Conservation (phyloP, 1,140 invertebrate species). For the Atopsyche davidsoni region DNA sequence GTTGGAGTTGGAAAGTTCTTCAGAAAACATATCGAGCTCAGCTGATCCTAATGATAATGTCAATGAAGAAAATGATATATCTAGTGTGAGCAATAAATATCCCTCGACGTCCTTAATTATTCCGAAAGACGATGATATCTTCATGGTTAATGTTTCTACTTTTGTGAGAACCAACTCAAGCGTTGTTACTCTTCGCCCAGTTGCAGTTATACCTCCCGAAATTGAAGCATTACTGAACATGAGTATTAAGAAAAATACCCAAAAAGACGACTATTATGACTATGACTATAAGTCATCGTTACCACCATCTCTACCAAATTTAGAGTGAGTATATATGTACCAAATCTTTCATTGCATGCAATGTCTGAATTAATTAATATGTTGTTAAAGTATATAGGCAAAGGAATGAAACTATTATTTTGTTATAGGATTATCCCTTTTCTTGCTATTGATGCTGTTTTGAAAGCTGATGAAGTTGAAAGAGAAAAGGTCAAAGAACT, state of each 20-base stretch:
- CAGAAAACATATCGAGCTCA: constrained; percentile 2
- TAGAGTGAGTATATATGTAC: constrained; percentile 45
- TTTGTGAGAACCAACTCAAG: constrained; percentile 28
- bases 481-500: constrained; percentile 19
- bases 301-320: constrained; percentile 68
- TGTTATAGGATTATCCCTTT: constrained; percentile 71
- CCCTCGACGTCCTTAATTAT: constrained; percentile 28
- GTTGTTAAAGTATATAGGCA: background rate
- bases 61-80: constrained; percentile 17
- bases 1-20: too few relatives aligned
- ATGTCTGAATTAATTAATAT: background rate
- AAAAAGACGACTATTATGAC: constrained; percentile 51
- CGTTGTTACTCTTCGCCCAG: constrained; percentile 25
- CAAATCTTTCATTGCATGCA: constrained; percentile 4
- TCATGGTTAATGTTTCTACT: constrained; percentile 30
- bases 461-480: constrained; percentile 37
- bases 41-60: background rate
- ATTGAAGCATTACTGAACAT: constrained; percentile 39
- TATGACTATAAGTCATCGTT: constrained; percentile 66
- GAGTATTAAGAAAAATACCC: constrained; percentile 35
- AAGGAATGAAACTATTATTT: too few relatives aligned
- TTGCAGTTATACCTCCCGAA: constrained; percentile 34
- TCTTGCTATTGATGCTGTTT: constrained; percentile 68
- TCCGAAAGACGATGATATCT: constrained; percentile 29
- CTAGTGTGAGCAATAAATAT: constrained; percentile 17